Percentiles rank a stretch among this genome's conserved stretches.
phyloP scores from a whole-genome alignment of 1,140 invertebrate genomes.

The Hylaeus anthracinus region DNA sequence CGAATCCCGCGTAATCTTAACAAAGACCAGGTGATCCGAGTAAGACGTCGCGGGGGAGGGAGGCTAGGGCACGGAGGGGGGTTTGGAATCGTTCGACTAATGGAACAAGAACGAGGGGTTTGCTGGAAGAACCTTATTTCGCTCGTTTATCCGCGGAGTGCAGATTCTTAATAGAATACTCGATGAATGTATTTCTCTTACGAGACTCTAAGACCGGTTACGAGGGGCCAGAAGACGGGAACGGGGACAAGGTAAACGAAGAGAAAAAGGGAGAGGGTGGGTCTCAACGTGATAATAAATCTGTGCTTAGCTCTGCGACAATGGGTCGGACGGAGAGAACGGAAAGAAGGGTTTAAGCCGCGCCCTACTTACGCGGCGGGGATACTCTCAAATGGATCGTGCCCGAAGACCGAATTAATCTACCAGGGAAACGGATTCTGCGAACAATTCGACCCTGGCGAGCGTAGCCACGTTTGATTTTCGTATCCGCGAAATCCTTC shows the following conservation, averaged over 20 bases:
- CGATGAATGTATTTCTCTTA: slow-evolving; percentile 75
- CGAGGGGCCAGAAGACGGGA: slow-evolving; percentile 35
- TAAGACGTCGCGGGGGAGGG: slow-evolving; percentile 40
- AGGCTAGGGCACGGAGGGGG: slow-evolving; percentile 18
- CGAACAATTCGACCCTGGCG: slow-evolving; percentile 49
- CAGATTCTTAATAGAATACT: slow-evolving; percentile 75
- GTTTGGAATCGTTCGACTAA: slow-evolving; percentile 65
- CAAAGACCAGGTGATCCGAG: slow-evolving; percentile 51
- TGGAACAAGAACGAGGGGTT: slow-evolving; percentile 57
- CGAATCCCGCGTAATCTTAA: slow-evolving; percentile 42
- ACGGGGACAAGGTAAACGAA: slow-evolving; percentile 18
- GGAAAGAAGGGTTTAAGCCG: slow-evolving; percentile 74
- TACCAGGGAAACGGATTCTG: slow-evolving; percentile 57
- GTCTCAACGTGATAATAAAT: slow-evolving; percentile 72
- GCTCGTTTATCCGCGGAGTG: slow-evolving; percentile 69
- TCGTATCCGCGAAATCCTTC: slow-evolving; percentile 22
- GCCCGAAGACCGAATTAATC: slow-evolving; percentile 66
- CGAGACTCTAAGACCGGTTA: slow-evolving; percentile 64
- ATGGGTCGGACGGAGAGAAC: slow-evolving; percentile 62
- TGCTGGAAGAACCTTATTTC: slow-evolving; percentile 66
- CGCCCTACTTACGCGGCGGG: slow-evolving; percentile 66
- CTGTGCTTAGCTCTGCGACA: slow-evolving; percentile 73
- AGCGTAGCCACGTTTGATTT: slow-evolving; percentile 54
- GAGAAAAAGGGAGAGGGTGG: slow-evolving; percentile 32
- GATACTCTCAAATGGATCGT: slow-evolving; percentile 71